Base-by-base conservation (phyloP, 2,888 invertebrate species). In the Chloromyia formosa region DNA sequence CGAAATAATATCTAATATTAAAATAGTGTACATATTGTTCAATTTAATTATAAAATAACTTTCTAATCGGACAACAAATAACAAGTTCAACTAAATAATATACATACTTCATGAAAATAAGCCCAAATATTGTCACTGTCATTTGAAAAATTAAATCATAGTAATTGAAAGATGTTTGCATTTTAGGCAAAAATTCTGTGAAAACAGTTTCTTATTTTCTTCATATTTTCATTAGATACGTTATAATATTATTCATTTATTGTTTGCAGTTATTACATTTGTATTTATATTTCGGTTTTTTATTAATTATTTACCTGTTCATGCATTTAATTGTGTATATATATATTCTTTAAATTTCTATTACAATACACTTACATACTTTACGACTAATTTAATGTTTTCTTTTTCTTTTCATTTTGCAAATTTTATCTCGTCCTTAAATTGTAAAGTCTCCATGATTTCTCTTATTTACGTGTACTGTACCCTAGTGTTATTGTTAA, bases 181-280 rank as follows among this genome's bases (percentile, higher is more conserved):
- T 54, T 49, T 42, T 69, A 35, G 49, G 74, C 77, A 66, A 77
- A 78, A 78, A 77, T 77, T 78, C 78, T 78, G 77, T 78, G 78
- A 78, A 78, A 78, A 78, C 78, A 76, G 75, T 76, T 45, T 77
- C 76, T 75, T 73, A 61, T 61, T 73, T 73, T 64, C 35, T 69
- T 16, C 60, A 45, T 61, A 58, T n/a, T 61, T 58, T 71, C 40
- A 49, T 12, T 49, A 12, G 14, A 49, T 49, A n/a, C 3, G 49
- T 49, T 49, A 49, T 49, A 49, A 49, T 49, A n/a, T 35, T 35
- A 16, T 60, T 58, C 20, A 23, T 18, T 27, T 22, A 22, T 22
- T 53, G 12, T 54, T 69, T 18, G 56, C 42, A 54, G 27, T 73
- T 73, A 61, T 73, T 49, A 68, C 53, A 56, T 56, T 71, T 40